Evolutionary conservation across 2,888 invertebrate genomes (phyloP).

Genomic region (Spialia ferax): DNA sequence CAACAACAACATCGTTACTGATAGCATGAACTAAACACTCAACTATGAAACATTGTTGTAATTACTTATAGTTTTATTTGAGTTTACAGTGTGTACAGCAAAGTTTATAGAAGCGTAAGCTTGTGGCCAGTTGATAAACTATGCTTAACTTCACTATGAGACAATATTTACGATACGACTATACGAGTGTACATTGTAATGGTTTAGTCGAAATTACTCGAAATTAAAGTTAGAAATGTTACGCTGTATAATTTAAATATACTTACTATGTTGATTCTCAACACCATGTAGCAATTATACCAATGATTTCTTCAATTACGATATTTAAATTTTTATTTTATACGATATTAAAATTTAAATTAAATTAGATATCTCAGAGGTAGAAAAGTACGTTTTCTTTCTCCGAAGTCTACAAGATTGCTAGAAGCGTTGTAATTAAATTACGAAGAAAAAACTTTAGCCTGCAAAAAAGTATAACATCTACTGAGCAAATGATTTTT

Average conservation of each 20-base stretch:
- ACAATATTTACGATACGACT: constrained; percentile 12
- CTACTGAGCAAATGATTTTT: constrained; percentile 7
- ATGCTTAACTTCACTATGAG: constrained; percentile 14
- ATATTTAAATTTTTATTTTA: too few relatives aligned
- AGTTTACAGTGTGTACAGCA: constrained; percentile 15
- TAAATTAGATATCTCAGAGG: not conserved
- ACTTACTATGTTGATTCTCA: too few relatives aligned
- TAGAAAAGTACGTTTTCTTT: not conserved
- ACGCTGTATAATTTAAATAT: too few relatives aligned
- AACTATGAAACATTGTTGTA: constrained; percentile 24
- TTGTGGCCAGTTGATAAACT: constrained; percentile 29
- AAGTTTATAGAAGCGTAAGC: constrained; percentile 4
- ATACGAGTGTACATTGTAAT: not conserved
- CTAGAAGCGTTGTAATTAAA: not conserved
- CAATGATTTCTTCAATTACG: not conserved
- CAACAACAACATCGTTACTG: not conserved
- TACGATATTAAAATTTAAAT: too few relatives aligned
- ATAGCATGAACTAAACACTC: not conserved
- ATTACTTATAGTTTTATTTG: constrained; percentile 23
- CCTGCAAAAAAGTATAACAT: not conserved
- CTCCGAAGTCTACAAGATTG: not conserved
- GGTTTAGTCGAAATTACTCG: constrained; percentile 1
- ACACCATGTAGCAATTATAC: not conserved
- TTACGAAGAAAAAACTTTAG: constrained; percentile 21
- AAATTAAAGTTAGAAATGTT: not conserved